A percentile compares a stretch with the other conserved stretches of the same genome.
Evolutionary conservation across 2,797 vertebrate genomes (phyloP).

Genomic region (Diglossa cyanea): DNA sequence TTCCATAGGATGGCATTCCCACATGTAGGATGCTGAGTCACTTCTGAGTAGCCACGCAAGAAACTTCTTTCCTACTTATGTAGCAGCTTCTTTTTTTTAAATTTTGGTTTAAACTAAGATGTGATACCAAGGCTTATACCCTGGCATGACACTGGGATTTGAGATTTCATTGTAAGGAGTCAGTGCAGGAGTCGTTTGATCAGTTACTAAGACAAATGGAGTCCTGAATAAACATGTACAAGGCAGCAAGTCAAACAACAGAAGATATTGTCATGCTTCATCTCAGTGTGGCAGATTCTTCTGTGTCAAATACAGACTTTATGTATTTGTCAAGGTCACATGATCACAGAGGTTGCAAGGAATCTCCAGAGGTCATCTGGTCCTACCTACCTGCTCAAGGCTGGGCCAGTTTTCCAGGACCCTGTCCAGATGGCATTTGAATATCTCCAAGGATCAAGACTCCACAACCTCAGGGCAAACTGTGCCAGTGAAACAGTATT

Average conservation of each 20-base stretch:
- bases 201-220: background rate
- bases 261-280: background rate
- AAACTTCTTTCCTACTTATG: background rate
- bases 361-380: background rate
- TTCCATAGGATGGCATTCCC: background rate
- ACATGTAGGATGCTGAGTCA: background rate
- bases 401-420: background rate
- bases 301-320: background rate
- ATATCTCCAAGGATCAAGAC: background rate
- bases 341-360: background rate
- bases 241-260: background rate
- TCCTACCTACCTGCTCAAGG: background rate
- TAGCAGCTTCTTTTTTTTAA: background rate
- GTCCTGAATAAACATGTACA: background rate
- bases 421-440: background rate
- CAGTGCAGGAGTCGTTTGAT: background rate
- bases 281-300: background rate
- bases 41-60: background rate
- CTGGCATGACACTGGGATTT: background rate
- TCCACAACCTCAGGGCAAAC: background rate
- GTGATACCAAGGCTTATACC: background rate
- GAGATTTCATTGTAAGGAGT: background rate
- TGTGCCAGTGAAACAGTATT: background rate
- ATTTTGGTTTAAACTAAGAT: background rate
- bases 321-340: background rate